These are phyloP conservation scores for Dynastes hyllus DNA, from an alignment of 2,888 invertebrate species.

Conservation along the genomic window DNA sequence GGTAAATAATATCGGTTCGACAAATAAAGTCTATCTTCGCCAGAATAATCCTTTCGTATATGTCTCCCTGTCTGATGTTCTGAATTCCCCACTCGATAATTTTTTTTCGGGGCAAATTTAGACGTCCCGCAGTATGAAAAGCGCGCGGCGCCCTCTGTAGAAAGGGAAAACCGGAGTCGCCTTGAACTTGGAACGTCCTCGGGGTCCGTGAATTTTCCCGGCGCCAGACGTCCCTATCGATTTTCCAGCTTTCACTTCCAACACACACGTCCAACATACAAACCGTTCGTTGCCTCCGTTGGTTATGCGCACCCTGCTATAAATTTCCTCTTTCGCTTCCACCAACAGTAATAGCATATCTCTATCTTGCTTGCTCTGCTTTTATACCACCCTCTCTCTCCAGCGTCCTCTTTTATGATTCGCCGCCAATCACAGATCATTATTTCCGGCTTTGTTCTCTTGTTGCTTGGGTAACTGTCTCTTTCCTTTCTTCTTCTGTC, in stretches of 20 bases:
- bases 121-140: constrained; percentile 25
- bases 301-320: constrained; percentile 34
- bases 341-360: background rate
- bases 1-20: background rate
- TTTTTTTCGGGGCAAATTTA: constrained; percentile 19
- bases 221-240: constrained; percentile 61
- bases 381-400: constrained; percentile 31
- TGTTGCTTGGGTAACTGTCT: constrained; percentile 37
- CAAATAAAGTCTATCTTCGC: constrained; percentile 3
- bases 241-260: constrained; percentile 55
- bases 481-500: background rate
- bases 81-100: constrained; percentile 18
- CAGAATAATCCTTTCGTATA: constrained; percentile 1
- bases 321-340: background rate
- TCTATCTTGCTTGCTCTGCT: background rate
- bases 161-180: constrained; percentile 52
- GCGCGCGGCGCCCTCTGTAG: constrained; percentile 2
- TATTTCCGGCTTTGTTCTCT: constrained; percentile 47
- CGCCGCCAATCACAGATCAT: constrained; percentile 43
- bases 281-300: constrained; percentile 50
- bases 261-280: constrained; percentile 46
- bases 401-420: constrained; percentile 40
- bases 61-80: background rate
- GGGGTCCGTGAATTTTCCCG: constrained; percentile 55
- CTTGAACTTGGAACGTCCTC: constrained; percentile 53